Percentiles rank a stretch among this genome's conserved stretches.
Conservation (phyloP, 2,797 vertebrate species). For the Malurus leucopterus region DNA sequence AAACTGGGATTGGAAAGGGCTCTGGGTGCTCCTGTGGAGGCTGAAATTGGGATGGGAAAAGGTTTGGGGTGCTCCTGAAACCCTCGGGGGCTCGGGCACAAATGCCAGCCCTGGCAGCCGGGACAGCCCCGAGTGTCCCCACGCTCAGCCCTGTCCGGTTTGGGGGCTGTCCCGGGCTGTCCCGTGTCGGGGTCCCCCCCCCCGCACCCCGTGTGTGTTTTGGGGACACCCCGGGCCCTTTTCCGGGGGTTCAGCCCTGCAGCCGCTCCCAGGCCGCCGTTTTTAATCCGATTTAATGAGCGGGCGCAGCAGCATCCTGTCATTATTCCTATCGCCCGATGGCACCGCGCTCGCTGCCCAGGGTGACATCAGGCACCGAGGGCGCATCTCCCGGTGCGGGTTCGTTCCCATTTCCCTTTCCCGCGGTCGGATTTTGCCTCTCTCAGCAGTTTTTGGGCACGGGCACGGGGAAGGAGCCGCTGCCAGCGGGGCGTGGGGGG, state of each 20-base stretch:
- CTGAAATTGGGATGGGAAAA: neutral
- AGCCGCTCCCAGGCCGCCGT: neutral
- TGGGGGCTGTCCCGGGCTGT: neutral
- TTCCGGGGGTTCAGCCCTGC: neutral
- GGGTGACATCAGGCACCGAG: neutral
- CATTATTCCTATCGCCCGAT: neutral
- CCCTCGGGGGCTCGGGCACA: neutral
- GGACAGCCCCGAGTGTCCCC: neutral
- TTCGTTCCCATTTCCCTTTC: neutral
- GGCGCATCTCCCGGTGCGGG: neutral
- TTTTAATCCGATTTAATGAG: neutral
- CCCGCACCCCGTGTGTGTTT: too few relatives aligned
- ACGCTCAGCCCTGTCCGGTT: accelerated
- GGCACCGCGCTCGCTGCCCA: neutral
- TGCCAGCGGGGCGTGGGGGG: neutral
- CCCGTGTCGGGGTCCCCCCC: neutral
- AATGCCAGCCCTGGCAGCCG: neutral
- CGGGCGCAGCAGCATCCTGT: neutral
- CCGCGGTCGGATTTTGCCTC: neutral
- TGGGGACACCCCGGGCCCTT: neutral
- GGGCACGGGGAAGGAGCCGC: too few relatives aligned
- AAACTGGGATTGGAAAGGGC: neutral
- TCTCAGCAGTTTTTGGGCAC: neutral
- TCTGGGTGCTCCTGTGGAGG: neutral
- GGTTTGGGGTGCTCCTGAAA: too few relatives aligned